These are phyloP conservation scores for Diadumene lineata DNA, from an alignment of 92 coral and sea anemone species.

Conservation along the genomic window DNA sequence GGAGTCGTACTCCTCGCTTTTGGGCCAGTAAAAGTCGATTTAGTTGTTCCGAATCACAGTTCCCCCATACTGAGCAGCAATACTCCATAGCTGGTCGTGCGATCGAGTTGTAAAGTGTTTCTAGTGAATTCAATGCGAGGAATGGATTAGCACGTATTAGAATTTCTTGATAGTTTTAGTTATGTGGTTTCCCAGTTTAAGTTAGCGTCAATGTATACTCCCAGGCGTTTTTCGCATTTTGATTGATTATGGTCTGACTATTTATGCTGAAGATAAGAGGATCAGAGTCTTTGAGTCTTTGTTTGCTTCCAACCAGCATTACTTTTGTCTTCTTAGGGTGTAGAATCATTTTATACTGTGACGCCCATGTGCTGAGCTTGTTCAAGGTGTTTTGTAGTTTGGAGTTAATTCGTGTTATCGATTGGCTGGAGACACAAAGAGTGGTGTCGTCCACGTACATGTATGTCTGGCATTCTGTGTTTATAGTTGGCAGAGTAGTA, in stretches of 20 bases:
- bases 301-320: too few species aligned
- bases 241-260: too few species aligned
- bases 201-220: constrained; percentile 21
- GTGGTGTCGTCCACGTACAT: constrained; percentile 22
- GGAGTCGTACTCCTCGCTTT: constrained; percentile 28
- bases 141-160: constrained; percentile 14
- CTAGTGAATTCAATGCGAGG: too few species aligned
- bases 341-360: constrained; percentile 19
- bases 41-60: too few species aligned
- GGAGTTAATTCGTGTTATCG: neutral
- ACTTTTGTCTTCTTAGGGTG: constrained; percentile 27
- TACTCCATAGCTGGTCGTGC: constrained; percentile 35
- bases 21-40: too few species aligned
- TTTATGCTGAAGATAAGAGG: neutral
- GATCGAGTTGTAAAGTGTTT: constrained; percentile 10
- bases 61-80: too few species aligned
- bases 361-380: constrained; percentile 6
- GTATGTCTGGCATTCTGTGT: constrained; percentile 4
- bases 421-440: neutral
- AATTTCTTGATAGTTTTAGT: constrained; percentile 9
- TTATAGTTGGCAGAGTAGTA: constrained; percentile 6
- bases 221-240: constrained; percentile 9
- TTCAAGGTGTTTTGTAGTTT: neutral
- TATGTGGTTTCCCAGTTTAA: constrained; percentile 25
- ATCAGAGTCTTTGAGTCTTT: neutral